A percentile compares a stretch with the other conserved stretches of the same genome.
Conservation (phyloP, 2,113 vertebrate genomes). For the Tetrax tetrax region DNA sequence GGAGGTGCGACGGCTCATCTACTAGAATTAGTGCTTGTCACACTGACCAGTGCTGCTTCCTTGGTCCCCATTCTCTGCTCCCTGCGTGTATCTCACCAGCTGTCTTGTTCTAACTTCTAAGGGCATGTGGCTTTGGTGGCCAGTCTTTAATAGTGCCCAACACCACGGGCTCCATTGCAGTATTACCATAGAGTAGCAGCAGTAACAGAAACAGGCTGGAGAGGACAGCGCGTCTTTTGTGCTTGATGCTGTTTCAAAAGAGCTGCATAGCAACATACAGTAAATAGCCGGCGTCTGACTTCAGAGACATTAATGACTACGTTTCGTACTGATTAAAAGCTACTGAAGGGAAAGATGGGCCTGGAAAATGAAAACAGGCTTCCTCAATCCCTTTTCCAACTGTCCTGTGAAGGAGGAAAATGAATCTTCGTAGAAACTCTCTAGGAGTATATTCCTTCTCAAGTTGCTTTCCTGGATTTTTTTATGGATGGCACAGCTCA, state of each 20-base stretch:
- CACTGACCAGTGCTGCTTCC: not conserved
- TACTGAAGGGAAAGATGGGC: not conserved
- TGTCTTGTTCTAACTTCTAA: not conserved
- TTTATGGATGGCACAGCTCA: constrained; percentile 18
- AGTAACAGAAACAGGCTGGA: not conserved
- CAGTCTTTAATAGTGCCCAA: not conserved
- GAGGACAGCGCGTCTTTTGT: not conserved
- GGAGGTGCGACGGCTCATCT: not conserved
- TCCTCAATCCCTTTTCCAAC: not conserved
- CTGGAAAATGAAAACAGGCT: not conserved
- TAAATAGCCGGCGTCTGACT: not conserved
- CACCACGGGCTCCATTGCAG: not conserved
- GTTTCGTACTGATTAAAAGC: not conserved
- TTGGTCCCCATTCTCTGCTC: not conserved
- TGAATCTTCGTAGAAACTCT: not conserved
- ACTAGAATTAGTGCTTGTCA: not conserved
- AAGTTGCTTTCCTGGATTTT: not conserved
- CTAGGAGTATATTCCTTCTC: not conserved
- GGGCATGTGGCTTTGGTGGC: not conserved
- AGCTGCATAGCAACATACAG: not conserved
- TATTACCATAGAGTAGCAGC: not conserved
- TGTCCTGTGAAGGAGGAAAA: not conserved
- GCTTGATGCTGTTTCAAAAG: not conserved
- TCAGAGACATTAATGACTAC: not conserved
- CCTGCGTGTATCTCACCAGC: not conserved